These are phyloP conservation scores for Phalacrocorax carbo DNA, from an alignment of 2,113 vertebrate species.

Conservation along the genomic window DNA sequence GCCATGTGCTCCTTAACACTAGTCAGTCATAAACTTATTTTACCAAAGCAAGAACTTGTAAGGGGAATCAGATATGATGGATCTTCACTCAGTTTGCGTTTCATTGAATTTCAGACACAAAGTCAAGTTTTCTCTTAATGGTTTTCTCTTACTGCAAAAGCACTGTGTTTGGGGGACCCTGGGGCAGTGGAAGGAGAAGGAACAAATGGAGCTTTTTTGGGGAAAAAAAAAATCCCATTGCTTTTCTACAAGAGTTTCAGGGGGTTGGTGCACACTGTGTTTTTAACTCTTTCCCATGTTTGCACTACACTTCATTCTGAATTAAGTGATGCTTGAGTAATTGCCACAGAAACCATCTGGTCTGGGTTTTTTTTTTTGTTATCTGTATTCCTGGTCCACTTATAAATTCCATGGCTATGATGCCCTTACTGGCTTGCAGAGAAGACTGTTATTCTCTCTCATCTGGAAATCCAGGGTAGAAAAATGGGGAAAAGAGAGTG, in stretches of 20 bases:
- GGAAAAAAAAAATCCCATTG: background rate
- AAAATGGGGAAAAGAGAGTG: background rate
- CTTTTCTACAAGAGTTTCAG: background rate
- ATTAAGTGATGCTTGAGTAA: background rate
- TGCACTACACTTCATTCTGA: background rate
- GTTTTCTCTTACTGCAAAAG: background rate
- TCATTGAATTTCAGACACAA: background rate
- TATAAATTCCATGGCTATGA: background rate
- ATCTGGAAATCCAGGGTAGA: background rate
- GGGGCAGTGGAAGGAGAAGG: background rate
- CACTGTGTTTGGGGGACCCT: background rate
- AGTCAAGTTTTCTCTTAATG: background rate
- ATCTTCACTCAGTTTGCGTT: background rate
- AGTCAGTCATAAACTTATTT: background rate
- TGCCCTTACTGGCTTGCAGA: background rate
- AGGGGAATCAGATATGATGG: background rate
- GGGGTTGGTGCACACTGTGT: background rate
- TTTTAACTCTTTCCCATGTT: background rate
- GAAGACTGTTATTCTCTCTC: background rate
- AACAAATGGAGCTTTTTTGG: background rate
- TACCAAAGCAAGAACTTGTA: background rate
- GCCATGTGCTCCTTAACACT: background rate
- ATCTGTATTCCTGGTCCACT: background rate
- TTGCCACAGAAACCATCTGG: fast-evolving
- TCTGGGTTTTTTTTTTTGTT: background rate